Conservation (phyloP, 2,113 vertebrate genomes). For the Potamarius usumacintae region DNA sequence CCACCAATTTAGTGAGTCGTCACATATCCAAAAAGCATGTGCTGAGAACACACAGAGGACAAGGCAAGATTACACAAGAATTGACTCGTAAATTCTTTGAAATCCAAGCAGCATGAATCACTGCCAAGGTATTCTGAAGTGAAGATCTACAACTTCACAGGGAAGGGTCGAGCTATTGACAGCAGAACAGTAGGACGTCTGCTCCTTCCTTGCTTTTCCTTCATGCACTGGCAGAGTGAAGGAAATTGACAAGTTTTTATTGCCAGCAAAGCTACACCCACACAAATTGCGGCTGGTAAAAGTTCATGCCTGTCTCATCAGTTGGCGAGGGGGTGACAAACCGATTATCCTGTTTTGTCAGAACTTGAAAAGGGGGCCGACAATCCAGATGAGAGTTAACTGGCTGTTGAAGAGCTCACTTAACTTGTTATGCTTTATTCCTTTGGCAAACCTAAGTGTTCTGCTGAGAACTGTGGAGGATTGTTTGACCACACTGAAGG, state of each 20-base stretch:
- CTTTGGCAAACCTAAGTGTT: conserved; percentile 40
- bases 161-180: conserved; percentile 11
- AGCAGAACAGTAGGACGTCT: conserved; percentile 23
- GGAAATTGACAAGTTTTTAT: conserved; percentile 24
- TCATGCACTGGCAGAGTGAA: conserved; percentile 2
- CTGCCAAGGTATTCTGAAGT: conserved; percentile 18
- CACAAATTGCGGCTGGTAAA: conserved; percentile 36
- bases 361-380: conserved; percentile 43
- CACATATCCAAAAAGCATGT: conserved; percentile 12
- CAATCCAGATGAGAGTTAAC: conserved; percentile 44
- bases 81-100: conserved; percentile 42
- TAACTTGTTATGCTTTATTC: conserved; percentile 42
- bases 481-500: conserved; percentile 8
- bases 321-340: conserved; percentile 30
- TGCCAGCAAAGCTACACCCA: conserved; percentile 17
- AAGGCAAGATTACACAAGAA: conserved; percentile 44
- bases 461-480: conserved; percentile 26
- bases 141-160: conserved; percentile 10
- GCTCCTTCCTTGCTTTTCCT: conserved; percentile 12
- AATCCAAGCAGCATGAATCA: conserved; percentile 41
- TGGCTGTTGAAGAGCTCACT: conserved; percentile 37
- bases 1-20: not conserved
- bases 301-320: conserved; percentile 35
- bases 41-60: conserved; percentile 18
- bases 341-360: conserved; percentile 45